A percentile compares a stretch with the other conserved stretches of the same genome.
Evolutionary conservation across 2,113 vertebrate genomes (phyloP).

Genomic region (Chionis minor): DNA sequence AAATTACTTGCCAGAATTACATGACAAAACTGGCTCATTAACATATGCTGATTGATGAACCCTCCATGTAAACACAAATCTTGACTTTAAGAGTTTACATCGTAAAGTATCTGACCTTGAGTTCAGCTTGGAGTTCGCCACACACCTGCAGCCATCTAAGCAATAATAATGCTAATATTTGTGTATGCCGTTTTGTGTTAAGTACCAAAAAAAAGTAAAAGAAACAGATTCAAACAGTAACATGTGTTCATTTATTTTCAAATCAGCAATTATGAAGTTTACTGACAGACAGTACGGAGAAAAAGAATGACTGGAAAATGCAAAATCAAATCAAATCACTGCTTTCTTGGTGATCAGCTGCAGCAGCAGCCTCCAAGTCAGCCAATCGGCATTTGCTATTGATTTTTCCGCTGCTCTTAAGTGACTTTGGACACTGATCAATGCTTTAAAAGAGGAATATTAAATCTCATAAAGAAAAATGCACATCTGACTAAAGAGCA

Average conservation of each 20-base stretch:
- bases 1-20: slow-evolving; percentile 52
- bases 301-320: slow-evolving; percentile 49
- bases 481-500: slow-evolving; percentile 52
- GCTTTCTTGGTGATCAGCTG: slow-evolving; percentile 60
- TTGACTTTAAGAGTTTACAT: slow-evolving; percentile 38
- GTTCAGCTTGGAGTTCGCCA: slow-evolving; percentile 43
- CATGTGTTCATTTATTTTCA: slow-evolving; percentile 62
- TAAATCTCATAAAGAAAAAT: slow-evolving; percentile 64
- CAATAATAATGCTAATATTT: slow-evolving; percentile 39
- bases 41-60: slow-evolving; percentile 28
- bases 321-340: slow-evolving; percentile 58
- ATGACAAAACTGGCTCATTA: slow-evolving; percentile 37
- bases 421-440: slow-evolving; percentile 70
- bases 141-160: slow-evolving; percentile 56
- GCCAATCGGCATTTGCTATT: slow-evolving; percentile 42
- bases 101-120: slow-evolving; percentile 59
- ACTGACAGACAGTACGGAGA: slow-evolving; percentile 47
- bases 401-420: slow-evolving; percentile 70
- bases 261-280: slow-evolving; percentile 58
- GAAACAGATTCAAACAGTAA: slow-evolving; percentile 15
- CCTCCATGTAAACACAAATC: slow-evolving; percentile 44
- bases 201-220: slow-evolving; percentile 25
- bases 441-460: slow-evolving; percentile 69
- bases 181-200: slow-evolving; percentile 11
- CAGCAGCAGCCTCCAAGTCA: slow-evolving; percentile 35